Conservation (phyloP, 2,888 invertebrate genomes). For the Drosophila falleni region DNA sequence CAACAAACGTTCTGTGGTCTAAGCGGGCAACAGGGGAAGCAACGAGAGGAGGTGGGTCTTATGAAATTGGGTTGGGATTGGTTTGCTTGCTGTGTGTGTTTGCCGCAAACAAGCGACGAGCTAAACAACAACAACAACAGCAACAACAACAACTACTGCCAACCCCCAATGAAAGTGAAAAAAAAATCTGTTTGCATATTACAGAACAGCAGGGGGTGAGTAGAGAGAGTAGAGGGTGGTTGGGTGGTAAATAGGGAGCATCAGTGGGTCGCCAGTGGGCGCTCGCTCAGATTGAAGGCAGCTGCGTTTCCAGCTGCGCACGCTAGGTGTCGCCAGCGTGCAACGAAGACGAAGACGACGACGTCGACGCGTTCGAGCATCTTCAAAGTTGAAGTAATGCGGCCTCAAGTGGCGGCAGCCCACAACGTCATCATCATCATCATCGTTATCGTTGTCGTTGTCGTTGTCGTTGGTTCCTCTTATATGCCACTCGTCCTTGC, state of each 20-base stretch:
- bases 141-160: conserved; percentile 30
- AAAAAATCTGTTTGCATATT: conserved; percentile 77
- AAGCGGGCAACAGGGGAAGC: not conserved
- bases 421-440: conserved; percentile 21
- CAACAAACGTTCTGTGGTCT: conserved; percentile 71
- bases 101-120: conserved; percentile 70
- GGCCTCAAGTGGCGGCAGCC: conserved; percentile 75
- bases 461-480: conserved; percentile 11
- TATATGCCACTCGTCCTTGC: conserved; percentile 43
- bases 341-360: conserved; percentile 30
- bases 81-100: conserved; percentile 65
- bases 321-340: conserved; percentile 77
- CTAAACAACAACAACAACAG: conserved; percentile 35
- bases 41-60: conserved; percentile 4
- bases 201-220: conserved; percentile 33
- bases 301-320: conserved; percentile 75
- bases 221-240: not conserved
- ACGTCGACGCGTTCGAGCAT: conserved; percentile 70
- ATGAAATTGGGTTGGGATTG: conserved; percentile 42
- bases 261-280: conserved; percentile 37
- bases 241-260: not conserved
- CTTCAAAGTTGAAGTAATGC: conserved; percentile 82
- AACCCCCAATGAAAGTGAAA: conserved; percentile 72
- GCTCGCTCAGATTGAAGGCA: conserved; percentile 17
- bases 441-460: conserved; percentile 5